A percentile compares a stretch with the other conserved stretches of the same genome.
Conservation (phyloP, 2,888 invertebrate species). For the Polyommatus icarus region DNA sequence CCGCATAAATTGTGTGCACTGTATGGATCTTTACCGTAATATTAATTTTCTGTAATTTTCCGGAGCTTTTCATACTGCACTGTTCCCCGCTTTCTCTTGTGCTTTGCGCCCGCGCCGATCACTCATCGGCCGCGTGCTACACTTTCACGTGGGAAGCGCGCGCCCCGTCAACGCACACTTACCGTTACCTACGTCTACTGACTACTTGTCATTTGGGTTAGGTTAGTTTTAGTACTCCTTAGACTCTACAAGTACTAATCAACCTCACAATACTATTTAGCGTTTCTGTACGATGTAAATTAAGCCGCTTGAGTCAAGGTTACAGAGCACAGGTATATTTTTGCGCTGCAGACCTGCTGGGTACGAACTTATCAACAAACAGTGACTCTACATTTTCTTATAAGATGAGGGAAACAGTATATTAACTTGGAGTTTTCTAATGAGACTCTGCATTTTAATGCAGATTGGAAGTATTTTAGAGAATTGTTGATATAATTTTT, state of each 20-base stretch:
- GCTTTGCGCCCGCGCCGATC: conserved; percentile 37
- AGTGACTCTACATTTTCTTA: background rate
- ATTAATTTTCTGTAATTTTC: too few relatives aligned
- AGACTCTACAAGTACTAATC: background rate
- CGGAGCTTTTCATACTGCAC: too few relatives aligned
- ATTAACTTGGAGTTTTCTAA: background rate
- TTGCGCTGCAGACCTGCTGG: background rate
- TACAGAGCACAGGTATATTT: background rate
- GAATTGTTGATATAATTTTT: background rate
- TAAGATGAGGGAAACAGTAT: background rate
- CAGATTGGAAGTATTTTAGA: background rate
- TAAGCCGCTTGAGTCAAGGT: background rate
- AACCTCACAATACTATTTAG: background rate
- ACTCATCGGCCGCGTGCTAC: conserved; percentile 43
- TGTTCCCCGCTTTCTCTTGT: background rate
- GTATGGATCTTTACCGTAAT: too few relatives aligned
- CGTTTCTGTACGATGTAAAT: background rate
- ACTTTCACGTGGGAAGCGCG: conserved; percentile 40
- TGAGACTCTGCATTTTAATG: background rate
- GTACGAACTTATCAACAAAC: conserved; percentile 1
- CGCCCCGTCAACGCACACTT: background rate
- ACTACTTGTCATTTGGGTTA: background rate
- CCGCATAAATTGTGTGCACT: too few relatives aligned
- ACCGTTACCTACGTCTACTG: conserved; percentile 19
- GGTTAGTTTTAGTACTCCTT: conserved; percentile 15